Evolutionary conservation across 2,113 vertebrate genomes (phyloP).

Genomic region (Paradisaea rubra): DNA sequence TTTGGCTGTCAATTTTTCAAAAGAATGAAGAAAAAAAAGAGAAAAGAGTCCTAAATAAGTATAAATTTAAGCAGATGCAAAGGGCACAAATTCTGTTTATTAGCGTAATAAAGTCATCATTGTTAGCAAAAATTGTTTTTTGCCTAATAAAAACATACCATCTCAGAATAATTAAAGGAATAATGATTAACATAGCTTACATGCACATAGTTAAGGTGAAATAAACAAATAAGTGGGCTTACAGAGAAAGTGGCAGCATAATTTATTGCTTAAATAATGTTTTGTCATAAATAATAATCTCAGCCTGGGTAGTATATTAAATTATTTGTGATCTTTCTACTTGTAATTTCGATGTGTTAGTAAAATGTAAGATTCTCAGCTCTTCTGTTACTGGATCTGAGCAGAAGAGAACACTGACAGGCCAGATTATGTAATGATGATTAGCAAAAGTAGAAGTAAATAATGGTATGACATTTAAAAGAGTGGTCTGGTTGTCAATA

Average conservation of each 20-base stretch:
- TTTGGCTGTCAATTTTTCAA: background rate
- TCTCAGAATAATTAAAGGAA: background rate
- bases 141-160: background rate
- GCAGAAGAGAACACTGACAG: background rate
- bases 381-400: background rate
- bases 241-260: background rate
- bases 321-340: background rate
- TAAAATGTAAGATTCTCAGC: background rate
- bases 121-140: background rate
- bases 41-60: background rate
- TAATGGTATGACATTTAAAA: background rate
- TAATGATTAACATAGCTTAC: background rate
- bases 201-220: background rate
- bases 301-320: background rate
- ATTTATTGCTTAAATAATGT: background rate
- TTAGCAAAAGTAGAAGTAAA: background rate
- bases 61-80: background rate
- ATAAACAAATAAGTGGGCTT: background rate
- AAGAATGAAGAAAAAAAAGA: background rate
- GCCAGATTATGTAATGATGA: background rate
- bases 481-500: background rate
- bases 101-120: background rate
- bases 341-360: background rate
- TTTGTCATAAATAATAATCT: background rate
- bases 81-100: background rate